Evolutionary conservation across 1,140 invertebrate species (phyloP), one percentile per base, ranked within the genome.

Genomic region (Procambarus clarkii): DNA sequence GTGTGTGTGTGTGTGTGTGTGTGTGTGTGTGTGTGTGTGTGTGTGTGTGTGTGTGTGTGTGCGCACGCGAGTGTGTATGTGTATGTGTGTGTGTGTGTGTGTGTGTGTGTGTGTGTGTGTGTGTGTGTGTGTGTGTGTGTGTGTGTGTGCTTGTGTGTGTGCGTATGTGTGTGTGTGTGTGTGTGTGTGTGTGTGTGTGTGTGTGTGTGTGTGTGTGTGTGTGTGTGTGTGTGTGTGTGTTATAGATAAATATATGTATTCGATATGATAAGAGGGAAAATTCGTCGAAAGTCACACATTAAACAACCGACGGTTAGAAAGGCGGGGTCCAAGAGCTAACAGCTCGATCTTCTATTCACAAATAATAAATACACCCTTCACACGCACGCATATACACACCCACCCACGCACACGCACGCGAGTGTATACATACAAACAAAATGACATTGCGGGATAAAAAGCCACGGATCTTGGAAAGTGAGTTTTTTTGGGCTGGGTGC

Each of bases 41-140:
- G 34, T 34, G 34, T 58, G 13, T 34, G 34, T 34, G 34, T 34
- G 54, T 58, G 54, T 58, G 7, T 58, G 54, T 58, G 54, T 58
- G 54, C 2, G 54, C 2, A 1, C 3, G 60, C 18, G 13, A n/a
- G 46, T 80, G 79, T 54, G 9, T 80, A 1, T 45, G 48, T 48
- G 78, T 3, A 4, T 50, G 79, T 15, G 24, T 44, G 77, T 24
- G 44, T 79, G 77, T 24, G 3, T 44, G 77, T 44, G 44, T 79
- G 44, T 24, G 77, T 78, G 77, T 78, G 78, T 80, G 46, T 48
- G 44, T 48, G 78, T 46, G 46, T 80, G 44, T 80, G 13, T 80
- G 78, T 50, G 78, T 80, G 46, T 80, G 78, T 80, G 46, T 80
- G 46, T 80, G 46, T 50, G 78, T 48, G 78, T 80, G 46, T 80